Base-by-base conservation (phyloP, 2,797 vertebrate species). In the Poecile montanus region DNA sequence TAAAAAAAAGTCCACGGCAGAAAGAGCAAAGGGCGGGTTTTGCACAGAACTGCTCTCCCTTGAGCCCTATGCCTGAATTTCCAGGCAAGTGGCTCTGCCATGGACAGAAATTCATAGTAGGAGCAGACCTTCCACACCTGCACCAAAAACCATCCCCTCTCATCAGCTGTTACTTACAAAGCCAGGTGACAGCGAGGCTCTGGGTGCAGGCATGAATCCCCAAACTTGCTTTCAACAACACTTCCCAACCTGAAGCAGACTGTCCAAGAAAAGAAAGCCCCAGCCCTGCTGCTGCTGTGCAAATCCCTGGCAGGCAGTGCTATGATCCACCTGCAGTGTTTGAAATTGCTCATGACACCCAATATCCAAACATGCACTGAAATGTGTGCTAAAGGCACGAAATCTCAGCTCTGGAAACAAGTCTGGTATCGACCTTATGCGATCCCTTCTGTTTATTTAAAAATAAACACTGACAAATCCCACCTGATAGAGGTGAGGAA, bases 401-500 rank as follows among this genome's bases (percentile, higher is more conserved):
- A 93, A 72, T 71, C 80, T 65, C 47, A 26, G 47, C 27, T 50
- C 45, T n/a, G n/a, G n/a, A 75, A 66, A 80, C 13, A 62, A 56
- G 23, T 16, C 6, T 3, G 21, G 4, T 9, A 30, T 0, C 5
- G 2, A 25, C 13, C 10, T 25, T 23, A 73, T 1, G 0, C 0
- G 3, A 76, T 15, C 10, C 32, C 29, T 45, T 65, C 72, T 79
- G 40, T 29, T 77, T 53, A 9, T n/a, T 74, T 48, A n/a, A 68
- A 80, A 81, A 74, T 16, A 80, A 81, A 44, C 42, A 10, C 48
- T 38, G 50, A 40, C 44, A 73, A 72, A 40, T 47, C 16, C 25
- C 16, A 65, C 20, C 34, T 84, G 60, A 22, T 0, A 2, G 22
- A 67, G 71, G 45, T 19, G 62, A 75, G n/a, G 40, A 92, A 58